These are phyloP conservation scores for Tringa solitaria DNA, from an alignment of 2,113 vertebrate genomes.

Conservation along the genomic window DNA sequence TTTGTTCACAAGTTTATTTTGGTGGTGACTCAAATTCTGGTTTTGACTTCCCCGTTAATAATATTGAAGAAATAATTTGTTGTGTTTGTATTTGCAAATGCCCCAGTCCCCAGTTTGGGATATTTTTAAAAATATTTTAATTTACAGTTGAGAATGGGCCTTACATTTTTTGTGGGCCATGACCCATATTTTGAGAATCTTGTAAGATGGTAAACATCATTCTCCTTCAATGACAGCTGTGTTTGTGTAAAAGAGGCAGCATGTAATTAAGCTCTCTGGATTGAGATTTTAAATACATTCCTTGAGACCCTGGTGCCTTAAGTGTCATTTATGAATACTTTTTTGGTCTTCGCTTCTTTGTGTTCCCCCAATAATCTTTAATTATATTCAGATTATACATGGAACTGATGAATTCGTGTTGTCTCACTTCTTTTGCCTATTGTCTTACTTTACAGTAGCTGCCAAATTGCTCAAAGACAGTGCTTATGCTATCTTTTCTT, in stretches of 20 bases:
- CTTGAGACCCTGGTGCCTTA: neutral
- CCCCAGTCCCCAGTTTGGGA: neutral
- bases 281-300: constrained; percentile 6
- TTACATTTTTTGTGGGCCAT: neutral
- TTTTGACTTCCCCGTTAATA: neutral
- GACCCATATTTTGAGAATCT: neutral
- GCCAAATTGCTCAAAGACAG: neutral
- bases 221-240: neutral
- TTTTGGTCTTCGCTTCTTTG: neutral
- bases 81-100: neutral
- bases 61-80: neutral
- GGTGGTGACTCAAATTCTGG: neutral
- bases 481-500: neutral
- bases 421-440: neutral
- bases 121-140: neutral
- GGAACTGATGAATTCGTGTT: neutral
- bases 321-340: neutral
- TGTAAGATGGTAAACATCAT: neutral
- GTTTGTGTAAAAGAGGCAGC: neutral
- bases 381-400: neutral
- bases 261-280: constrained; percentile 15
- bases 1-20: neutral
- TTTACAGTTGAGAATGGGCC: neutral
- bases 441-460: neutral
- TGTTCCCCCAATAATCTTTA: neutral